These are phyloP conservation scores for Diaprepes abbreviatus DNA, from an alignment of 2,888 invertebrate species.

Conservation along the genomic window DNA sequence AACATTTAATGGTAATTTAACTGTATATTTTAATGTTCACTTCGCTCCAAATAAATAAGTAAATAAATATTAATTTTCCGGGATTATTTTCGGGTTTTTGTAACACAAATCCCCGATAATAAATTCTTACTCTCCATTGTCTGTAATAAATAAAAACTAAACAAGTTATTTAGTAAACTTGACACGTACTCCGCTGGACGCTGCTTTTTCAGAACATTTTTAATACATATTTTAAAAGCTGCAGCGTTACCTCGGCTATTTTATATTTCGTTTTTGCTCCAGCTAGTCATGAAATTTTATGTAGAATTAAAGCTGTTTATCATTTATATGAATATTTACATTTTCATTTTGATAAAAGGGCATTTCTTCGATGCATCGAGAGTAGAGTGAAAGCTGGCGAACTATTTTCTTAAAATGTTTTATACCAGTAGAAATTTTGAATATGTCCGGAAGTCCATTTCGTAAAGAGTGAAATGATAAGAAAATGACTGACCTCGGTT, in stretches of 20 bases:
- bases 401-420: no score
- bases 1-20: no score
- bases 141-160: slow-evolving; percentile 1
- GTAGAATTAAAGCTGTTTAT: neutral
- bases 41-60: no score
- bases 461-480: no score
- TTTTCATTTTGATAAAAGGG: no score
- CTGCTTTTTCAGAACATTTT: neutral
- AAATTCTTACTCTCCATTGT: neutral
- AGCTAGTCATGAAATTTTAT: neutral
- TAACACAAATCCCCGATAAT: neutral
- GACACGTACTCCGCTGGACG: slow-evolving; percentile 1
- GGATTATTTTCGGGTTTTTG: neutral
- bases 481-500: no score
- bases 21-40: no score
- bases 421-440: no score
- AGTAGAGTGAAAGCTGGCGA: no score
- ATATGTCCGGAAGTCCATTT: no score
- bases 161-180: neutral
- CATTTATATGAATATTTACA: no score
- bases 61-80: neutral
- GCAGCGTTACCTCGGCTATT: neutral
- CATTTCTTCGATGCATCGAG: no score
- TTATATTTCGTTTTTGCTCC: neutral
- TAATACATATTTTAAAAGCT: slow-evolving; percentile 9